These are phyloP conservation scores for Phaonia tiefii DNA, from an alignment of 2,888 invertebrate species.

Conservation along the genomic window DNA sequence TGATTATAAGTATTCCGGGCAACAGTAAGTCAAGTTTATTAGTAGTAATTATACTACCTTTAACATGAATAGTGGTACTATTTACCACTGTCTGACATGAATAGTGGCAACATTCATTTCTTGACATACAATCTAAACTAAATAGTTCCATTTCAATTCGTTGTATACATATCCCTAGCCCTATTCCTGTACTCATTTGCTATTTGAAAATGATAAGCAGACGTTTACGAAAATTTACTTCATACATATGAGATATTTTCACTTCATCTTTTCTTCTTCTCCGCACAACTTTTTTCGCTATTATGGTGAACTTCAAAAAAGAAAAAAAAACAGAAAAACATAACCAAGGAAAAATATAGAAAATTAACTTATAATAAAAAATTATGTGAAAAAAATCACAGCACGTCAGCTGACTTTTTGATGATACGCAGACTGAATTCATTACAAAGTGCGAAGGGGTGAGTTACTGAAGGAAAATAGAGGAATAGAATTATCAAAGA, in stretches of 20 bases:
- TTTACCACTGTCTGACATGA: too few species aligned
- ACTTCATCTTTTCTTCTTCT: slow-evolving; percentile 48
- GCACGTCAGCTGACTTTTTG: slow-evolving; percentile 69
- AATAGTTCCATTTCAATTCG: not conserved
- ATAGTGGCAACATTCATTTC: too few species aligned
- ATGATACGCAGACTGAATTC: slow-evolving; percentile 71
- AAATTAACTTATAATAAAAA: slow-evolving; percentile 69
- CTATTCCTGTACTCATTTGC: not conserved
- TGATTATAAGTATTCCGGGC: too few species aligned
- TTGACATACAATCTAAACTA: too few species aligned
- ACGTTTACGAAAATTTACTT: slow-evolving; percentile 16
- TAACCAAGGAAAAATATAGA: slow-evolving; percentile 45
- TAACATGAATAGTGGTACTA: too few species aligned
- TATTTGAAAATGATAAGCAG: not conserved
- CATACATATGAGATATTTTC: slow-evolving; percentile 34
- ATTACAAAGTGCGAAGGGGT: slow-evolving; percentile 63
- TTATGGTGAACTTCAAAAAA: slow-evolving; percentile 6
- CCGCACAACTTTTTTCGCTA: not conserved
- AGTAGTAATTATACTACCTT: too few species aligned
- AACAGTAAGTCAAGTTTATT: too few species aligned
- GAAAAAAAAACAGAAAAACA: slow-evolving; percentile 5
- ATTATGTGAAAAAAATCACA: slow-evolving; percentile 69
- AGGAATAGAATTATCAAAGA: not conserved
- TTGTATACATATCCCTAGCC: not conserved
- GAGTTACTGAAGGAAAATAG: not conserved